A percentile compares a stretch with the other conserved stretches of the same genome.
phyloP scores from a whole-genome alignment of 2,797 vertebrate genomes.

The Etheostoma nigrum region DNA sequence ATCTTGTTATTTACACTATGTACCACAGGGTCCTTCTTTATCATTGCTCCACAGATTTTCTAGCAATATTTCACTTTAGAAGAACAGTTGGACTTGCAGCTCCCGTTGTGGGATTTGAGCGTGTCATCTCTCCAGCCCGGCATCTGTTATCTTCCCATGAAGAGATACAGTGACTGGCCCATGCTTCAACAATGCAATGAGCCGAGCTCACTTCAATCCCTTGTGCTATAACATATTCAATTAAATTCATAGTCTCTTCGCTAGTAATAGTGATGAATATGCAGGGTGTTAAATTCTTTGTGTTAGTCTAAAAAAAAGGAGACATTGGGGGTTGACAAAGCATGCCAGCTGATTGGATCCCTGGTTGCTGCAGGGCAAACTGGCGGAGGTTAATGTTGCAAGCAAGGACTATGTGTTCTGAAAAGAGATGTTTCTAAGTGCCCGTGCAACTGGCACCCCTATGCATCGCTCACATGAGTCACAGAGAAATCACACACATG shows the following conservation, averaged over 20 bases:
- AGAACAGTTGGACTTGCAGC: constrained; percentile 13
- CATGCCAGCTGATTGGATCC: constrained; percentile 68
- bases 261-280: constrained; percentile 73
- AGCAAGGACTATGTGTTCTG: constrained; percentile 55
- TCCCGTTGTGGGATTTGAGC: constrained; percentile 16
- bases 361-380: constrained; percentile 48
- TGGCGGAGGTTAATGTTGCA: constrained; percentile 69
- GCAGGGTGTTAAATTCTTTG: constrained; percentile 67
- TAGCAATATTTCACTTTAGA: constrained; percentile 34
- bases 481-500: constrained; percentile 16
- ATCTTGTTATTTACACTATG: constrained; percentile 48
- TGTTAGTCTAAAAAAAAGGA: constrained; percentile 55
- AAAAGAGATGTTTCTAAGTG: constrained; percentile 40
- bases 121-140: constrained; percentile 23
- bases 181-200: constrained; percentile 56
- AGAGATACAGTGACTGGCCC: constrained; percentile 41
- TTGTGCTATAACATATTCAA: constrained; percentile 68
- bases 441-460: constrained; percentile 1
- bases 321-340: constrained; percentile 57
- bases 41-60: not conserved
- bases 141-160: constrained; percentile 43
- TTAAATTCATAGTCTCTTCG: constrained; percentile 56
- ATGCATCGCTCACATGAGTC: not conserved
- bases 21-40: constrained; percentile 33
- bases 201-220: constrained; percentile 50